Base-by-base conservation (phyloP, 2,888 invertebrate genomes). In the Drosophila vallismaia region DNA sequence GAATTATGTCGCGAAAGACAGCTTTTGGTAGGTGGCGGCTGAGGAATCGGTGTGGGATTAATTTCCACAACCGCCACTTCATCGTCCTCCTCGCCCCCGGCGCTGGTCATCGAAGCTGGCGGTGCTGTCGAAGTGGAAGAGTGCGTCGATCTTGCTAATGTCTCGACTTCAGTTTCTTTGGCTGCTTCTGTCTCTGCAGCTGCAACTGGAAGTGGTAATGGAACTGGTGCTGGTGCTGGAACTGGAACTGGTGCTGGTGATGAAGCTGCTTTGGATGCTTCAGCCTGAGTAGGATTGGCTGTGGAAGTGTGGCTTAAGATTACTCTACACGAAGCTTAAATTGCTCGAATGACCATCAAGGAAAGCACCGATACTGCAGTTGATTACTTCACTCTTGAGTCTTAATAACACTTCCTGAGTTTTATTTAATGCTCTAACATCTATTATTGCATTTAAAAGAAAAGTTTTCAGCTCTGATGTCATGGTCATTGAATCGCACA, bases 1-100 rank as follows among this genome's bases (percentile, higher is more conserved):
- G 91, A 91, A 74, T 89, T 91, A 76, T 91, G 90, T 36, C 90
- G 88, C 26, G 90, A 91, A 42, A 91, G 88, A 77, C 91, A 91
- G 73, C 90, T 91, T 73, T 90, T 92, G 33, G 81, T 78, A 19
- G 89, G 87, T 38, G 83, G 80, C 40, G 79, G 76, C 2, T 66
- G 66, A 8, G 58, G 26, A 3, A 42, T 29, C n/a, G 67, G 59
- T 50, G 66, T 38, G 10, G 53, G 9, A 48, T 50, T 28, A 28
- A 73, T 31, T 19, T 48, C n/a, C 3, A 42, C 29, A 49, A 51
- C 69, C 14, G 38, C 56, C 12, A 63, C 60, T 8, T 42, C 55
- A 8, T 66, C 70, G 33, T 70, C 62, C 19, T 81, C 71, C n/a
- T 70, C 62, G n/a, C 48, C 64, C 4, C 55, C 71, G 14, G 69